These are phyloP conservation scores for Actenoides lindsayi DNA, from an alignment of 2,113 vertebrate species.

Conservation along the genomic window DNA sequence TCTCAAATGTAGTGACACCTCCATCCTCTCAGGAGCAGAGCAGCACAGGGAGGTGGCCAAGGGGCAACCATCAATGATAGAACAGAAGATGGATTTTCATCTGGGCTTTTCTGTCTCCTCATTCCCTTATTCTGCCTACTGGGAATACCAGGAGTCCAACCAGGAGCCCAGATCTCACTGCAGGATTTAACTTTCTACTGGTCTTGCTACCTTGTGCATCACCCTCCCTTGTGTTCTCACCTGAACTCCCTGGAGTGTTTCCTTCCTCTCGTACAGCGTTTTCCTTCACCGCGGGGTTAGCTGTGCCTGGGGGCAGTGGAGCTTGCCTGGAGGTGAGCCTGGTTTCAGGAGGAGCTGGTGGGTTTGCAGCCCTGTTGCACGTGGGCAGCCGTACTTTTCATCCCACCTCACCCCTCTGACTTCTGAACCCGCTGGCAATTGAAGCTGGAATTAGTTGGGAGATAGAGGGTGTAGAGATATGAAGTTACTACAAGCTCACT, in stretches of 20 bases:
- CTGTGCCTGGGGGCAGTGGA: rapidly evolving
- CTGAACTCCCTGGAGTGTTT: not conserved
- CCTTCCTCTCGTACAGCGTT: not conserved
- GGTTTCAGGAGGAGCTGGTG: rapidly evolving
- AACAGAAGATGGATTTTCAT: not conserved
- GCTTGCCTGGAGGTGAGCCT: not conserved
- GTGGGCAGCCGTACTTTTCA: not conserved
- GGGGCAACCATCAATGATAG: not conserved
- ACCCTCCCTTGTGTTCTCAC: rapidly evolving
- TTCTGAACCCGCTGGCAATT: not conserved
- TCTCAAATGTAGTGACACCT: not conserved
- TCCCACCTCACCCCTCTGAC: not conserved
- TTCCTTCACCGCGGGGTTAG: not conserved
- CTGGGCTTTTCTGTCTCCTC: not conserved
- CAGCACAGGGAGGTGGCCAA: not conserved
- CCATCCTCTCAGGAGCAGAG: not conserved
- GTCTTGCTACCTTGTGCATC: not conserved
- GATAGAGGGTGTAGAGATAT: not conserved
- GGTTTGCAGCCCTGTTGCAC: not conserved
- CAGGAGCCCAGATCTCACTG: not conserved
- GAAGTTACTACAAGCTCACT: not conserved
- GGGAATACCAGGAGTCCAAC: not conserved
- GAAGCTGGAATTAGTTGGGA: not conserved
- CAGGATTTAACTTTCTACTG: not conserved
- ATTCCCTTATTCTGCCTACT: not conserved